Evolutionary conservation across 2,888 invertebrate genomes (phyloP).

Genomic region (Aproaerema taeniolella): DNA sequence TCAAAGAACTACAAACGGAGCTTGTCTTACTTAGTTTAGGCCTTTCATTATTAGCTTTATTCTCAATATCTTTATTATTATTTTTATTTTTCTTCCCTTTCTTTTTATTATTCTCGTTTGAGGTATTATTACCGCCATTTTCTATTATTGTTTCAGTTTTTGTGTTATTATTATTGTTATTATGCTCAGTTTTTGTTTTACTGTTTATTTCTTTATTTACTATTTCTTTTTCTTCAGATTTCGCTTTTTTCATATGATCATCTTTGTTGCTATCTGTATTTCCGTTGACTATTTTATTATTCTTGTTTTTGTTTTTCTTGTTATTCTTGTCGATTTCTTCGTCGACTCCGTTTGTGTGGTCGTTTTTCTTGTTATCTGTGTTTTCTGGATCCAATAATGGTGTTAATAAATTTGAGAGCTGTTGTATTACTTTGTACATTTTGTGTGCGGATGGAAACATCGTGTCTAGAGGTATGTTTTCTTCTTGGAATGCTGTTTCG

Average conservation of each 20-base stretch:
- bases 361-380: constrained; percentile 22
- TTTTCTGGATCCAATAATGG: constrained; percentile 25
- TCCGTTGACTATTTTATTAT: constrained; percentile 13
- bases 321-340: constrained; percentile 20
- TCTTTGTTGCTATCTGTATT: constrained; percentile 11
- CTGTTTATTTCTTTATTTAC: constrained; percentile 6
- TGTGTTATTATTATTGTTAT: constrained; percentile 10
- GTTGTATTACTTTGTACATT: constrained; percentile 41
- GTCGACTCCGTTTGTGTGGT: constrained; percentile 20
- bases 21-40: constrained; percentile 44
- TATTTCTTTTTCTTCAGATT: constrained; percentile 18
- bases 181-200: constrained; percentile 14
- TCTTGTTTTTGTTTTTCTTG: constrained; percentile 21
- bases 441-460: constrained; percentile 32
- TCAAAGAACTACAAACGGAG: constrained; percentile 55
- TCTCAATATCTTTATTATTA: constrained; percentile 17
- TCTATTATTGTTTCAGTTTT: constrained; percentile 19
- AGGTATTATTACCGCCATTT: constrained; percentile 12
- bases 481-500: constrained; percentile 29
- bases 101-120: constrained; percentile 14
- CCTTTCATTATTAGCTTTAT: constrained; percentile 26
- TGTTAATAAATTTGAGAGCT: constrained; percentile 35
- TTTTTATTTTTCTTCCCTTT: constrained; percentile 30
- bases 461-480: constrained; percentile 25
- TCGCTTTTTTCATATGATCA: constrained; percentile 11